phyloP scores from a whole-genome alignment of 2,113 vertebrate species.

The Dicrurus megarhynchus region DNA sequence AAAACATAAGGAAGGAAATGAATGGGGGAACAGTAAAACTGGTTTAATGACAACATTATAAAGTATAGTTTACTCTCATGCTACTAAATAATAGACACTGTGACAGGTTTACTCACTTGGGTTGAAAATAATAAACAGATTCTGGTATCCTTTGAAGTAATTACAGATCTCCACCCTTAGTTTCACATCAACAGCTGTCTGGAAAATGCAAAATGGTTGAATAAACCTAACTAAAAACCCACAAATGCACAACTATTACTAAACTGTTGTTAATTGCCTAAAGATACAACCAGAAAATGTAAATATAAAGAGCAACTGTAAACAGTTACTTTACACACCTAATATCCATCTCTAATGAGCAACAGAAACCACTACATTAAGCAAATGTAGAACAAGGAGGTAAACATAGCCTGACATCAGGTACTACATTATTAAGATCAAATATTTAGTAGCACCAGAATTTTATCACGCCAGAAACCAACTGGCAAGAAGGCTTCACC shows the following conservation, averaged over 20 bases:
- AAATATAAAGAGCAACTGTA: not conserved
- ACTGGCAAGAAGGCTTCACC: not conserved
- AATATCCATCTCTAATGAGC: not conserved
- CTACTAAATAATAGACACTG: not conserved
- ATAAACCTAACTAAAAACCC: not conserved
- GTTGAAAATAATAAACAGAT: not conserved
- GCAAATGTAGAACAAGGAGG: not conserved
- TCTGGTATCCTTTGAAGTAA: not conserved
- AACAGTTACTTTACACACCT: not conserved
- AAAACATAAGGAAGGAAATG: not conserved
- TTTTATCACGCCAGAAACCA: not conserved
- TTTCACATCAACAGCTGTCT: not conserved
- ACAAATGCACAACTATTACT: not conserved
- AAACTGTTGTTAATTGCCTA: not conserved
- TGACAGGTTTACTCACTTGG: not conserved
- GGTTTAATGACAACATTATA: not conserved
- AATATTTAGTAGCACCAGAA: not conserved
- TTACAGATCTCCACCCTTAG: not conserved
- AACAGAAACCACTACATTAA: not conserved
- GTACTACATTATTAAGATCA: not conserved
- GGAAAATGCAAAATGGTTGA: not conserved
- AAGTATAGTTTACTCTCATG: not conserved
- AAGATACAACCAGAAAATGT: not conserved
- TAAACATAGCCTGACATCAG: not conserved
- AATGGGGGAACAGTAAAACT: fast-evolving